Base-by-base conservation (phyloP, 1,140 invertebrate species). In the Oedothorax gibbosus region DNA sequence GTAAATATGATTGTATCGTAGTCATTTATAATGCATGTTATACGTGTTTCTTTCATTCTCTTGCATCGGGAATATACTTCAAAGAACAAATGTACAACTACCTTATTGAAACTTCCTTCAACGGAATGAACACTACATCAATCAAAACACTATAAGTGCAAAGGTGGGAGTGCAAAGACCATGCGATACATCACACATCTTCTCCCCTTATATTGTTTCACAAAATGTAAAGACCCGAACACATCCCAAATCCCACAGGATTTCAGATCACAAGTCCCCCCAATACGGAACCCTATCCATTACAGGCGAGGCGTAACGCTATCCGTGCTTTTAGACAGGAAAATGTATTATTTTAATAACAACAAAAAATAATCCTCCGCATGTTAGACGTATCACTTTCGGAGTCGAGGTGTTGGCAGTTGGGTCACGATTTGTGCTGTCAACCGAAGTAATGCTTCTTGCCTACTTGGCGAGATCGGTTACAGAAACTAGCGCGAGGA, bases 391-490 rank as follows among this genome's bases (percentile, higher is more conserved):
- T 82, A 82, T 82, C 80, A 65, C 80, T 82, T 82, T 65, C 80
- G 73, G 35, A 82, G 73, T 12, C 11, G 68, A 21, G n/a, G n/a
- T 49, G 15, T 82, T 57, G n/a, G 69, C 64, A 82, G 9, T 9
- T 71, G 7, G 20, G 80, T 82, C 80, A 82, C 80, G 80, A 82
- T 82, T 73, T 20, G 20, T 50, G 80, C 18, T 79, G 80, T 50
- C 35, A 73, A 75, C 57, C 35, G 50, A 82, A 82, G 68, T 82
- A 62, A 82, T 82, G 68, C 21, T 82, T 64, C 69, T 21, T 72
- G 80, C 69, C 49, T 21, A 73, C 80, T 82, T 82, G 80, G 80
- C 69, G 69, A 82, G 72, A 82, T 82, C 80, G 53, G 68, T 82
- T 82, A 64, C 80, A 56, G 35, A 21, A 62, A 56, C 60, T 69